phyloP scores from a whole-genome alignment of 2,113 vertebrate genomes.

The Centropus bengalensis region DNA sequence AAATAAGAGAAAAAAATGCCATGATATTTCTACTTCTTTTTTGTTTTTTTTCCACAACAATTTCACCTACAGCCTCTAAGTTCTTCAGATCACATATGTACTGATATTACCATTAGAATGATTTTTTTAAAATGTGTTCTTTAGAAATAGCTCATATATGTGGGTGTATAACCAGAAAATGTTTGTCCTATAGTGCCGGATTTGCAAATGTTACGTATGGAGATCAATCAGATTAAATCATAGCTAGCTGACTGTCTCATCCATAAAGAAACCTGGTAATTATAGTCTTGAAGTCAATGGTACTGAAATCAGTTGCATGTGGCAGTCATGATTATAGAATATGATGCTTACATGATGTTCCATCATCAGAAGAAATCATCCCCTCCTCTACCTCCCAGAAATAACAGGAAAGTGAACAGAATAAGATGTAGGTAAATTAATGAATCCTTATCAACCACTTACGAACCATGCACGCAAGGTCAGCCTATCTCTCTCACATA shows the following conservation, averaged over 20 bases:
- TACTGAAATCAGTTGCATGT: not conserved
- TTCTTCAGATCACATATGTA: not conserved
- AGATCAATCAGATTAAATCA: slow-evolving; percentile 14
- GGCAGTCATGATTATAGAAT: not conserved
- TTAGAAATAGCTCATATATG: not conserved
- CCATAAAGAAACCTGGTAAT: slow-evolving; percentile 33
- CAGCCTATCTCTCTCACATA: not conserved
- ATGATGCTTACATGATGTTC: not conserved
- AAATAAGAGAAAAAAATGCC: not conserved
- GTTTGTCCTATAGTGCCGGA: not conserved
- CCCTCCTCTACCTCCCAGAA: not conserved
- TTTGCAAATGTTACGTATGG: not conserved
- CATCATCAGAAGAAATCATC: not conserved
- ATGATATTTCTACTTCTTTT: not conserved
- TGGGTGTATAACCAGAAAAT: not conserved
- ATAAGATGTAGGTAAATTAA: not conserved
- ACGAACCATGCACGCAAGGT: not conserved
- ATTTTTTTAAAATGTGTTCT: not conserved
- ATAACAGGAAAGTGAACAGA: not conserved
- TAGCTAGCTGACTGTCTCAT: slow-evolving; percentile 2
- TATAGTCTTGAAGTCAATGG: not conserved
- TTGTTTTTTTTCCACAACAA: not conserved
- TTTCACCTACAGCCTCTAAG: not conserved
- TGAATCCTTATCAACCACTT: not conserved
- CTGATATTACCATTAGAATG: not conserved